Percentiles rank a stretch among this genome's conserved stretches.
These are phyloP conservation scores for Empidonax alnorum DNA, from an alignment of 2,113 vertebrate species.

Conservation along the genomic window DNA sequence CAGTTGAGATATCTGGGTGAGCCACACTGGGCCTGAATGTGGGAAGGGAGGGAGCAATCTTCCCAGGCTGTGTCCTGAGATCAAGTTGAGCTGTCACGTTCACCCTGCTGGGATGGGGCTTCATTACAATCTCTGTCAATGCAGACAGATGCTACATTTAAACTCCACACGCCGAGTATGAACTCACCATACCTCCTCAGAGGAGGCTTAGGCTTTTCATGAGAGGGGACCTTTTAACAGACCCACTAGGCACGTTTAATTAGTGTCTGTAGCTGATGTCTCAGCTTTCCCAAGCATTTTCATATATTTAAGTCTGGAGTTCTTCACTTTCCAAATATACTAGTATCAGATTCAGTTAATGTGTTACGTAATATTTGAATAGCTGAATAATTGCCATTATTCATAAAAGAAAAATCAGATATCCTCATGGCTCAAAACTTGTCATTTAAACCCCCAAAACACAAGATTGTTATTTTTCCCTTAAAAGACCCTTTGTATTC, in stretches of 20 bases:
- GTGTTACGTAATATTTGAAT: background rate
- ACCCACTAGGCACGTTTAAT: background rate
- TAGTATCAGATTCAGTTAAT: background rate
- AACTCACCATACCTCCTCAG: background rate
- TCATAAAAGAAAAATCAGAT: background rate
- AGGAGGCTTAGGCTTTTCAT: background rate
- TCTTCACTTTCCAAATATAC: background rate
- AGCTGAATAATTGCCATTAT: background rate
- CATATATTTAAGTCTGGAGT: background rate
- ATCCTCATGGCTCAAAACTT: background rate
- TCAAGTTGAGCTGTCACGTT: rapidly evolving
- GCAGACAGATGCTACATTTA: rapidly evolving
- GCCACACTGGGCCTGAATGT: rapidly evolving
- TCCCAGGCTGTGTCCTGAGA: background rate
- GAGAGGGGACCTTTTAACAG: background rate
- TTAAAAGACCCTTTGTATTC: background rate
- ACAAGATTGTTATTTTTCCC: background rate
- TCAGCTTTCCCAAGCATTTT: background rate
- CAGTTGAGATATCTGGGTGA: rapidly evolving
- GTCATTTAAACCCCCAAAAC: background rate
- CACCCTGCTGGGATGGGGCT: rapidly evolving
- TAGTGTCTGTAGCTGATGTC: background rate
- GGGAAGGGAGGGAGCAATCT: background rate
- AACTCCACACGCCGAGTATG: background rate
- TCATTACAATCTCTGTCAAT: rapidly evolving